These are phyloP conservation scores for Polydrusus pterygomalis DNA, from an alignment of 2,888 invertebrate genomes.

Conservation along the genomic window DNA sequence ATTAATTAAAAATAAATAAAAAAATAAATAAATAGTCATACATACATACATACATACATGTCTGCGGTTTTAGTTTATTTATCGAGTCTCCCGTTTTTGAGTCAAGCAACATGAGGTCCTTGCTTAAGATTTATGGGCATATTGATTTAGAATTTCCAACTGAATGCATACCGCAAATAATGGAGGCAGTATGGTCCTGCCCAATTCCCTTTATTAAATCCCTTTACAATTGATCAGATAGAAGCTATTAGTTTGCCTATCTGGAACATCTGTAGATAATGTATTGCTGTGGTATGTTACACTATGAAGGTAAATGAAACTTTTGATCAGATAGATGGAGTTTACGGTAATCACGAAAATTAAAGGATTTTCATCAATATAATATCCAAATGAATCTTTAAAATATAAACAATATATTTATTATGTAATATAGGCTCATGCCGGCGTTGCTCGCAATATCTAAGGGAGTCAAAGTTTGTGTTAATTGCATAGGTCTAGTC, in stretches of 20 bases:
- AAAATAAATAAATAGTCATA: no score
- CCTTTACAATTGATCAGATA: constrained; percentile 46
- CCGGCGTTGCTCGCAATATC: no score
- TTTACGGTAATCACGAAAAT: not conserved
- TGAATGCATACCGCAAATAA: constrained; percentile 38
- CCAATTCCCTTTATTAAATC: constrained; percentile 50
- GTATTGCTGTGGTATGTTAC: constrained; percentile 35
- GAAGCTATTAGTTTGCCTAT: constrained; percentile 46
- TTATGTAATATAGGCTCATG: no score
- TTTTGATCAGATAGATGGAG: not conserved
- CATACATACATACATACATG: no score
- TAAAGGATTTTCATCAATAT: not conserved
- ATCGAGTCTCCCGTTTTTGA: not conserved
- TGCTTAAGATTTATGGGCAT: constrained; percentile 10
- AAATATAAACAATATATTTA: no score
- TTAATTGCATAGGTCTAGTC: no score
- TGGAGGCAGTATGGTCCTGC: constrained; percentile 29
- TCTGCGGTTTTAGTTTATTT: not conserved
- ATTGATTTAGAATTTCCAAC: constrained; percentile 24
- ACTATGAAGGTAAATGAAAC: constrained; percentile 19
- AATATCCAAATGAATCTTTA: not conserved
- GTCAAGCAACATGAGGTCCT: not conserved
- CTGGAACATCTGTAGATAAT: constrained; percentile 40
- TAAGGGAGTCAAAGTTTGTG: no score
- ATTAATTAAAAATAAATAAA: no score